Evolutionary conservation across 2,888 invertebrate species (phyloP).

Genomic region (Phasia obesa): DNA sequence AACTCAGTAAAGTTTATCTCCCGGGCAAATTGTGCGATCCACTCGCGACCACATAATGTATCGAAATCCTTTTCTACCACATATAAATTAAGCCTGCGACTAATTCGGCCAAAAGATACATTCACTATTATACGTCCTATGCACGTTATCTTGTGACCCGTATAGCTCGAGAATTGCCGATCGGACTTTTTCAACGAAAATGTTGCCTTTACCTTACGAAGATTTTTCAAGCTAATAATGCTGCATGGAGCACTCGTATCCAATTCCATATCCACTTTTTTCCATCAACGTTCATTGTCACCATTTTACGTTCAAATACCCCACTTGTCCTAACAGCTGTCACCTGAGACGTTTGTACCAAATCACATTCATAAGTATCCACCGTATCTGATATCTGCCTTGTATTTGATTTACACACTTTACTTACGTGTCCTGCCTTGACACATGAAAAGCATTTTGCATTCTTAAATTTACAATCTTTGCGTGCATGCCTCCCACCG

Average conservation of each 20-base stretch:
- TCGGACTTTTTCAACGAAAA: too few species aligned
- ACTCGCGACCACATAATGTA: too few species aligned
- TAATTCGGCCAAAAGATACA: constrained; percentile 4
- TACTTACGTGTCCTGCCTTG: constrained; percentile 6
- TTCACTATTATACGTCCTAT: constrained; percentile 8
- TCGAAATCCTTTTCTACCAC: constrained; percentile 10
- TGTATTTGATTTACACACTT: constrained; percentile 4
- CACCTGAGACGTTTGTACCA: background rate
- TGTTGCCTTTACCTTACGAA: too few species aligned
- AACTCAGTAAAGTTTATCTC: constrained; percentile 21
- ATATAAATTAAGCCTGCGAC: constrained; percentile 13
- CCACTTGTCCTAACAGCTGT: too few species aligned
- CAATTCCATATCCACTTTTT: too few species aligned
- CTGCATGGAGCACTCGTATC: too few species aligned
- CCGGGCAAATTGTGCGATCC: too few species aligned
- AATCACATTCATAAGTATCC: background rate
- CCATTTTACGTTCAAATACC: background rate
- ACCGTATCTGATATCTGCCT: constrained; percentile 4
- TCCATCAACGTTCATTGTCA: too few species aligned
- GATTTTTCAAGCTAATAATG: too few species aligned
- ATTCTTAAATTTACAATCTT: too few species aligned
- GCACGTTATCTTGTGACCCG: constrained; percentile 7
- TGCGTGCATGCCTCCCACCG: too few species aligned
- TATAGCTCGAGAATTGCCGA: constrained; percentile 22
- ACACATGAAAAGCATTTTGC: too few species aligned